Conservation (phyloP, 2,888 invertebrate species). For the Cremastinae sp. region DNA sequence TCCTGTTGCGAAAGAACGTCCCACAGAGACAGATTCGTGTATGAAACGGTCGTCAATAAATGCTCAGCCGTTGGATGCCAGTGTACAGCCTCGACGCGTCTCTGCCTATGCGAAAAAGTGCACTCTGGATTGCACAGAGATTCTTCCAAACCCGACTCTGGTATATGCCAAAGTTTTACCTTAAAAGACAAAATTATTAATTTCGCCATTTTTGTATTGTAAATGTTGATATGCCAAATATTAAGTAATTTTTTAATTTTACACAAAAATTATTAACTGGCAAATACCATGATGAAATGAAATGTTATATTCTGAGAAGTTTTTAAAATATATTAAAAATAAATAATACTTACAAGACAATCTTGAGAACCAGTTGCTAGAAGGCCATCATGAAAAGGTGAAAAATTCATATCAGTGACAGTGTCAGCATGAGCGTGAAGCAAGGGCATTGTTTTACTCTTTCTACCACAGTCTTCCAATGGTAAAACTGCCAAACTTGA, state of each 20-base stretch:
- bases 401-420: slow-evolving; percentile 96
- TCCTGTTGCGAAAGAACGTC: slow-evolving; percentile 92
- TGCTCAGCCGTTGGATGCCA: slow-evolving; percentile 96
- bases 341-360: slow-evolving; percentile 84
- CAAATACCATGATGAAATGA: too few relatives aligned
- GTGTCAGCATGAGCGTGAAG: slow-evolving; percentile 94
- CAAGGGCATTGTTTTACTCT: slow-evolving; percentile 93
- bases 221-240: too few relatives aligned
- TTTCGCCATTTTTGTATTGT: too few relatives aligned
- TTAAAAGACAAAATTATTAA: slow-evolving; percentile 71
- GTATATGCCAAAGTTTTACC: slow-evolving; percentile 95
- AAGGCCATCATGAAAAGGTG: slow-evolving; percentile 96
- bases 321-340: slow-evolving; percentile 3
- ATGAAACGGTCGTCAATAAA: slow-evolving; percentile 92
- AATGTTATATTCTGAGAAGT: not conserved
- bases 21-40: slow-evolving; percentile 91
- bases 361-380: slow-evolving; percentile 95
- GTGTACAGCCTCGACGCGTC: slow-evolving; percentile 92
- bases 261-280: too few relatives aligned
- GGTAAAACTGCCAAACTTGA: slow-evolving; percentile 95
- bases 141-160: slow-evolving; percentile 89
- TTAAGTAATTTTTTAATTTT: too few relatives aligned
- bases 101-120: slow-evolving; percentile 90
- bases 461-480: slow-evolving; percentile 92
- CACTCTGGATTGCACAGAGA: slow-evolving; percentile 90